Evolutionary conservation across 2,113 vertebrate species (phyloP), one percentile per base, ranked within the genome.

Genomic region (Mastomys natalensis): DNA sequence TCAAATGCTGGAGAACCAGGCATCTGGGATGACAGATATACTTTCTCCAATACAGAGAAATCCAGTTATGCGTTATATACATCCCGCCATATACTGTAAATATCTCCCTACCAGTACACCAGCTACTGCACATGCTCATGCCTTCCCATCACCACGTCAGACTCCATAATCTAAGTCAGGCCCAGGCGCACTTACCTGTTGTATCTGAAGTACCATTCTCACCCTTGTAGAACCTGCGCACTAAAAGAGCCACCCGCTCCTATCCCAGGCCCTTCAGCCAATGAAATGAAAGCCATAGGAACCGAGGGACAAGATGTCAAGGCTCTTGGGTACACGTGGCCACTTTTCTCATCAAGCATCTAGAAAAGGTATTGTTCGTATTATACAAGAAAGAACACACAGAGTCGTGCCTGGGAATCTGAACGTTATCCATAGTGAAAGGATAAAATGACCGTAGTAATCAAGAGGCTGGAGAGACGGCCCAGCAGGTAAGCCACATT

Each of bases 271-370:
- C 17, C 66, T 29, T 16, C 24, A 70, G 62, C 48, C 17, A 66
- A 48, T 24, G 45, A 21, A 34, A 34, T 72, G 7, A 72, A 29
- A 77, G 17, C 17, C 12, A 24, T 0, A 48, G 62, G 5, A 78
- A 12, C 29, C 34, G 77, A n/a, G 37, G 24, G 48, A 43, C 24
- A 40, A 31, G 86, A 60, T 60, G 40, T 62, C 37, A 29, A 55
- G 68, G 51, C 51, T 87, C 53, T 53, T 92, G 13, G 62, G 19
- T 70, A 53, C 66, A 29, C 16, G 2, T 62, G 7, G 58, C n/a
- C 62, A 70, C 62, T 62, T 92, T 81, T 31, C 24, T 96, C 34
- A 43, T 90, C 48, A 87, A 64, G 73, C 70, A 34, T 90, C n/a
- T 62, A 60, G 76, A 11, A 43, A 21, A 87, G 10, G 1, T 76